These are phyloP conservation scores for Osmerus eperlanus DNA, from an alignment of 2,113 vertebrate genomes.

Conservation along the genomic window DNA sequence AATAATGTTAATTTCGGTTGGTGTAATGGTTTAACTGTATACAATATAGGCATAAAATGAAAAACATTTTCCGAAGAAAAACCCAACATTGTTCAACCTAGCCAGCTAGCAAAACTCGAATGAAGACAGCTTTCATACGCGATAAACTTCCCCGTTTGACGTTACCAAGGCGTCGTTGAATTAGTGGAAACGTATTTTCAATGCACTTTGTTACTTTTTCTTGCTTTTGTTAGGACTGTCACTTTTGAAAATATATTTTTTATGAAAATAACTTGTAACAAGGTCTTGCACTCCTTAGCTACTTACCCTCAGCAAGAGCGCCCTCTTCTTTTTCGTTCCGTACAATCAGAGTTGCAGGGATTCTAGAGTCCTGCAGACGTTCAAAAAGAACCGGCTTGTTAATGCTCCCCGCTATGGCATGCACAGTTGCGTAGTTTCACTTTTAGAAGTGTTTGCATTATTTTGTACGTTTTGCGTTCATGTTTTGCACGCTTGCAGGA, in stretches of 20 bases:
- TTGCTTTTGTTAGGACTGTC: conserved; percentile 40
- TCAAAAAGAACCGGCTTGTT: background rate
- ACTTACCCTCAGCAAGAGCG: conserved; percentile 68
- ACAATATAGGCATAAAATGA: conserved; percentile 17
- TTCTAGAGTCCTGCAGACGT: conserved; percentile 47
- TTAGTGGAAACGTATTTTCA: background rate
- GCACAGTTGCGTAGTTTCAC: background rate
- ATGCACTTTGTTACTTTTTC: conserved; percentile 10
- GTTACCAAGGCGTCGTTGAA: conserved; percentile 22
- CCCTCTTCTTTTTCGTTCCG: conserved; percentile 64
- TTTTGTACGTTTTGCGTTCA: conserved; percentile 17
- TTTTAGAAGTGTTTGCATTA: background rate
- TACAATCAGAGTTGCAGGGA: conserved; percentile 68
- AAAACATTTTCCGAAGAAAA: conserved; percentile 50
- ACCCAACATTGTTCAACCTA: conserved; percentile 27
- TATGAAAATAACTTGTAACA: conserved; percentile 37
- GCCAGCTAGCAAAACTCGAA: background rate
- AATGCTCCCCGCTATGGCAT: background rate
- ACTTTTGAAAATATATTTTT: conserved; percentile 31
- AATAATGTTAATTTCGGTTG: background rate
- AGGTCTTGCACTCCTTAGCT: conserved; percentile 36
- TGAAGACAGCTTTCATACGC: background rate
- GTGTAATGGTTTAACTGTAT: conserved; percentile 15
- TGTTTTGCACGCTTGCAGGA: conserved; percentile 11
- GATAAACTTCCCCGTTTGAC: background rate